Base-by-base conservation (phyloP, 2,797 vertebrate species). In the Phataginus tricuspis region DNA sequence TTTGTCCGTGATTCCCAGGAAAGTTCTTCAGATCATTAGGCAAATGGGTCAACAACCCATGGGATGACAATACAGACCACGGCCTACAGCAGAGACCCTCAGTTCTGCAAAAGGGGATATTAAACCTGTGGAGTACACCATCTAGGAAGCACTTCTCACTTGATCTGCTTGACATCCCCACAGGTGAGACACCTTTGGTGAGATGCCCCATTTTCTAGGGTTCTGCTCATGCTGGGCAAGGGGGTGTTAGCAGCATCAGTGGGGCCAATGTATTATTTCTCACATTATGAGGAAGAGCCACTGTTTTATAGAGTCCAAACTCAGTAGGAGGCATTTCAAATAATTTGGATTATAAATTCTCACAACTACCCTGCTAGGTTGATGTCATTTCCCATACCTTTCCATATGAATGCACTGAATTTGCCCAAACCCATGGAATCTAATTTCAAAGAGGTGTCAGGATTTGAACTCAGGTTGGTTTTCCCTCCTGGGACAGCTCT, bases 51-150 rank as follows among this genome's bases (percentile, higher is more conserved):
- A 37, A 31, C 68, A 64, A 53, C 31, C 53, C n/a, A 39, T 55
- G 3, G n/a, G 16, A 45, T 37, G 1, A 4, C 0, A 6, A 42
- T 18, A 14, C 27, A 53, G 25, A 1, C 34, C 18, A 7, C 2
- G 1, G 2, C 31, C 51, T 8, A 55, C 2, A 1, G 2, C 16
- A 1, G 1, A 23, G 53, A 66, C 34, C 13, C 25, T 85, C 45
- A 15, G 9, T 2, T n/a, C 31, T 55, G 88, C 18, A 8, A 55
- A n/a, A 16, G 31, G 18, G 5, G 11, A 39, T 15, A 25, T 34
- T 14, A 7, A 68, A 5, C 0, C 0, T 25, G 19, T 7, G 59
- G 31, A 27, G 16, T 31, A 57, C 69, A 15, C 39, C 2, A 8
- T 31, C 29, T 74, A 8, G 3, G 5, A 37, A 29, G 39, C 51